Percentiles rank a stretch among this genome's conserved stretches.
These are phyloP conservation scores for Aix galericulata DNA, from an alignment of 2,113 vertebrate species.

Conservation along the genomic window DNA sequence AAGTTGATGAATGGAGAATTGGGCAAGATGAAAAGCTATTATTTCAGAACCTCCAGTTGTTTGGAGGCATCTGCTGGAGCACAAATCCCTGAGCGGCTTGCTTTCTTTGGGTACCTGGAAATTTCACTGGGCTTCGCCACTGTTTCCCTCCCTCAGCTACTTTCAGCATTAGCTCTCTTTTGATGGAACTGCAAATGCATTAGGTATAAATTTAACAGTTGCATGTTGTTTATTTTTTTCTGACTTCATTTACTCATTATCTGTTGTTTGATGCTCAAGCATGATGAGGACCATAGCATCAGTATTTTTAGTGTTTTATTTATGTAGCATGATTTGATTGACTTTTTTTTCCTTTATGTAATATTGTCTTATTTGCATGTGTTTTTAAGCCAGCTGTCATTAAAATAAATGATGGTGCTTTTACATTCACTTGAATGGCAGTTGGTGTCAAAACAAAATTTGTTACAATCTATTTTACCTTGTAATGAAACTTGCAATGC, in stretches of 20 bases:
- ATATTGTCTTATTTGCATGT: background rate
- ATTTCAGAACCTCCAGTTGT: background rate
- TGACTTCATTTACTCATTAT: background rate
- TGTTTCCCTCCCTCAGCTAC: background rate
- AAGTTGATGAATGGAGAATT: background rate
- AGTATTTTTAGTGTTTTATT: background rate
- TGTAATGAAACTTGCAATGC: conserved; percentile 56
- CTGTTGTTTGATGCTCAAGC: background rate
- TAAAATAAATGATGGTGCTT: conserved; percentile 45
- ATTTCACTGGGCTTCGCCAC: background rate
- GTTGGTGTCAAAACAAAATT: conserved; percentile 67
- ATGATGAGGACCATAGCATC: background rate
- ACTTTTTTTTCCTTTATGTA: background rate
- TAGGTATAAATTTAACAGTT: background rate
- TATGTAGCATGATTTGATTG: background rate
- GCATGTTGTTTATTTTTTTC: rapidly evolving
- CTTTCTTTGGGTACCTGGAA: background rate
- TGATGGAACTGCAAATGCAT: background rate
- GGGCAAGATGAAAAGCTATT: background rate
- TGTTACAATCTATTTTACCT: conserved; percentile 51
- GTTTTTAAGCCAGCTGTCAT: conserved; percentile 31
- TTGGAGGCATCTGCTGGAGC: background rate
- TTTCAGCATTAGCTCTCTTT: background rate
- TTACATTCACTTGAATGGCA: conserved; percentile 60
- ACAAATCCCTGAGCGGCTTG: background rate